Conservation (phyloP, 2,888 invertebrate species). For the Smittia aterrima region DNA sequence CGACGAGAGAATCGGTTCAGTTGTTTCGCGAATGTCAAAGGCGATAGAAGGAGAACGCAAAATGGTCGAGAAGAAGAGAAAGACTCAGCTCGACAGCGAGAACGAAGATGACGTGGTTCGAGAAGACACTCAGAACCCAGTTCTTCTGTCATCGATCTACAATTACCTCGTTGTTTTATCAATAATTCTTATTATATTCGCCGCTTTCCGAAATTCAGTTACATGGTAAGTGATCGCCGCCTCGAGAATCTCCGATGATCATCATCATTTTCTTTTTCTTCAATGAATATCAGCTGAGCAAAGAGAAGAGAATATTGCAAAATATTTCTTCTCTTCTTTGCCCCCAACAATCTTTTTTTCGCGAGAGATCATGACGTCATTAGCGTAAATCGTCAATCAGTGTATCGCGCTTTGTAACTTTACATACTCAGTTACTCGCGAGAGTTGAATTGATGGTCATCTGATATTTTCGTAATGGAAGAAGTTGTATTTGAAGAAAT, state of each 20-base stretch:
- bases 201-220: slow-evolving; percentile 73
- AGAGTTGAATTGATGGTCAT: too few species aligned
- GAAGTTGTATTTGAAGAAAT: slow-evolving; percentile 24
- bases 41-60: too few species aligned
- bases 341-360: too few species aligned
- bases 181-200: slow-evolving; percentile 62
- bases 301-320: too few species aligned
- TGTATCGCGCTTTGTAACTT: neutral
- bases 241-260: too few species aligned
- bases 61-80: neutral
- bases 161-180: slow-evolving; percentile 25
- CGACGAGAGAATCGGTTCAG: neutral
- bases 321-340: too few species aligned
- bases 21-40: neutral
- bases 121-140: neutral
- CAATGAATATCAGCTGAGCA: too few species aligned
- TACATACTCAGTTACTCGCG: slow-evolving; percentile 17
- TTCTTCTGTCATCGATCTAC: slow-evolving; percentile 14
- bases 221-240: slow-evolving; percentile 65
- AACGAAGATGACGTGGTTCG: slow-evolving; percentile 10
- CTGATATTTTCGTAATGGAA: slow-evolving; percentile 2
- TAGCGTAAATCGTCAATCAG: too few species aligned
- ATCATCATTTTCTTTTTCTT: too few species aligned
- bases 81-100: neutral
- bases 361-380: neutral